Conservation (phyloP, 2,888 invertebrate genomes). For the Buathra laborator region DNA sequence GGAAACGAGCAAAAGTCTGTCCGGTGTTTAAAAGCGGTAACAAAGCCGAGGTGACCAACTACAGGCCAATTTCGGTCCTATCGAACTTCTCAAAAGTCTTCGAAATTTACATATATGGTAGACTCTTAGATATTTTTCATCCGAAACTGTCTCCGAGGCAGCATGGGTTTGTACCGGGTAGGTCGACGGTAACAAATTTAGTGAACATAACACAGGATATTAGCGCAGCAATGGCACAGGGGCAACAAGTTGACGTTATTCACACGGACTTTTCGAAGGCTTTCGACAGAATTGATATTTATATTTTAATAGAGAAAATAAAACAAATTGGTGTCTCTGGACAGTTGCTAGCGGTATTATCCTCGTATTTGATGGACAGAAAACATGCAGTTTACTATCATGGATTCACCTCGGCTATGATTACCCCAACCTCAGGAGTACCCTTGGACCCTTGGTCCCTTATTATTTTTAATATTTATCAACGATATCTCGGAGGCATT, state of each 20-base stretch:
- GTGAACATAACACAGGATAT: neutral
- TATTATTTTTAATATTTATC: neutral
- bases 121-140: neutral
- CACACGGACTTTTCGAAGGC: slow-evolving; percentile 9
- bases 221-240: neutral
- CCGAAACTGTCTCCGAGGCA: neutral
- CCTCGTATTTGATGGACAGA: neutral
- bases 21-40: neutral
- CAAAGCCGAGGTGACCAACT: neutral
- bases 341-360: neutral
- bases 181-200: slow-evolving; percentile 6
- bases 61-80: neutral
- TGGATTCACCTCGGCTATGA: neutral
- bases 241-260: slow-evolving; percentile 4
- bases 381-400: neutral
- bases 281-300: neutral
- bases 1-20: neutral
- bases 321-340: neutral
- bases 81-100: neutral
- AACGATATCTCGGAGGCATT: neutral
- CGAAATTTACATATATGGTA: neutral
- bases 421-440: neutral
- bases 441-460: neutral
- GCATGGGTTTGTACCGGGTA: neutral
- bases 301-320: neutral